These are phyloP conservation scores for Pyxicephalus adspersus DNA, from an alignment of 2,113 vertebrate genomes.

Conservation along the genomic window DNA sequence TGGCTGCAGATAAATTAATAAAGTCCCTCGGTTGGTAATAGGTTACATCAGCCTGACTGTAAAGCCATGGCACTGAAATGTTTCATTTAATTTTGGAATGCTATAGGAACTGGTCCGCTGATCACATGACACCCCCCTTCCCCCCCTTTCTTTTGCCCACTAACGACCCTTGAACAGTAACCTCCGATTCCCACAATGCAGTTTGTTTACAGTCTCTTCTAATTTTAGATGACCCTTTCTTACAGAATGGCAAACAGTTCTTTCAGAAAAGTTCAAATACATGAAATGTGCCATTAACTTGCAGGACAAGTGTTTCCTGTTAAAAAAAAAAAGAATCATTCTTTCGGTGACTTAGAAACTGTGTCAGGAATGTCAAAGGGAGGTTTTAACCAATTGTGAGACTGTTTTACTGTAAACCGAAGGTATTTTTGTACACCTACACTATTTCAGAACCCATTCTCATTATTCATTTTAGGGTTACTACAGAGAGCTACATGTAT, in stretches of 20 bases:
- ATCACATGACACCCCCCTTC: background rate
- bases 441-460: background rate
- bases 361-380: background rate
- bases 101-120: background rate
- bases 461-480: background rate
- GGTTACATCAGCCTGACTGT: too few relatives aligned
- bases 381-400: background rate
- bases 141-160: background rate
- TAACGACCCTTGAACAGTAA: conserved; percentile 30
- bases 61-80: background rate
- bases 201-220: conserved; percentile 28
- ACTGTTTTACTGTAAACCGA: background rate
- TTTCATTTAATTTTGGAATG: background rate
- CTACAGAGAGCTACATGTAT: background rate
- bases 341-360: background rate
- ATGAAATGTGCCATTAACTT: conserved; percentile 25
- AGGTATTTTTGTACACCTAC: background rate
- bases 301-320: conserved; percentile 19
- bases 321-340: background rate
- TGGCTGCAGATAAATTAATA: too few relatives aligned
- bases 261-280: conserved; percentile 17
- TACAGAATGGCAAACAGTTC: conserved; percentile 19
- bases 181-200: conserved; percentile 30
- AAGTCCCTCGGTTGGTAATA: too few relatives aligned
- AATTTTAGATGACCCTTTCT: conserved; percentile 31